Base-by-base conservation (phyloP, 2,797 vertebrate genomes). In the Nannoperca obscura region DNA sequence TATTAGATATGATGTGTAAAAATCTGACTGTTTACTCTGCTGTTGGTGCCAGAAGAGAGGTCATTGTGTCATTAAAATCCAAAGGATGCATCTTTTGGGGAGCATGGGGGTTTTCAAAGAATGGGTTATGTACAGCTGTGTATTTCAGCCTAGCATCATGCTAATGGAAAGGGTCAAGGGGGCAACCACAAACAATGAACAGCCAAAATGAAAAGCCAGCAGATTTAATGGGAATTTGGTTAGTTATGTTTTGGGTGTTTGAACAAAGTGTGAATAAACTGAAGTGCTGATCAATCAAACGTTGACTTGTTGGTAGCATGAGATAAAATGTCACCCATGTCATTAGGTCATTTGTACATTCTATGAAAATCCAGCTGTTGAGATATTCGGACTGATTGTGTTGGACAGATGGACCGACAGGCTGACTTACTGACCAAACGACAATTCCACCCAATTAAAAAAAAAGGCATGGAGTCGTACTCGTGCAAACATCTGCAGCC, bases 291-390 rank as follows among this genome's bases (percentile, higher is more conserved):
- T 53, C 32, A 27, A 42, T n/a, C 40, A 53, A 11, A 30, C 17
- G 30, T 5, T 46, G n/a, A 57, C 5, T 22, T 38, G 12, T 27
- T 13, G 8, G 12, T 9, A 30, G 27, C 38, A 27, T 4, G 4
- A 47, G 5, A 42, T 66, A 14, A 74, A 81, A 65, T 32, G 62
- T 60, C 63, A 49, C 30, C 5, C 5, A 19, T 46, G 73, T 75
- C 38, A 49, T 27, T 44, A 58, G 12, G 7, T 59, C 3, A 40
- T 49, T n/a, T 19, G 15, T 11, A 44, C 19, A 67, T 61, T 72
- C 73, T 7, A n/a, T 47, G 32, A 58, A 24, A 34, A 42, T 76
- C 40, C n/a, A 60, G 55, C 34, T 58, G 49, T 22, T 53, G n/a
- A 42, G 15, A 59, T 53, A 67, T 38, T 74, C n/a, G n/a, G n/a